Conservation (phyloP, 2,797 vertebrate genomes). For the Phrynocephalus guinanensis region DNA sequence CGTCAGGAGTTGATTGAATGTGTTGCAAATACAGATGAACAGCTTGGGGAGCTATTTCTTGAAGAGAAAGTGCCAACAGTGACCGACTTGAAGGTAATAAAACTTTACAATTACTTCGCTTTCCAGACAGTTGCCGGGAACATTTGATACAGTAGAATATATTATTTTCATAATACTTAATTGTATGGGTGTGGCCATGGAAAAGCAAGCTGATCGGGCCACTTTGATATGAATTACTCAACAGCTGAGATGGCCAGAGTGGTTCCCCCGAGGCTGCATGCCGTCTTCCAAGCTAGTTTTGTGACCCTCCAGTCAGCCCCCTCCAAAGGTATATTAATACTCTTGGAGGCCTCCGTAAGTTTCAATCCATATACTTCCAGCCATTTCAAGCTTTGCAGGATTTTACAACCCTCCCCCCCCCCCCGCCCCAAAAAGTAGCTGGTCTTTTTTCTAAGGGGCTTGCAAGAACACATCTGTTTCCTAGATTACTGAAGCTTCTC, state of each 20-base stretch:
- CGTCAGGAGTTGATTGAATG: conserved; percentile 93
- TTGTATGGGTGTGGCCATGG: not conserved
- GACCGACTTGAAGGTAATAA: conserved; percentile 87
- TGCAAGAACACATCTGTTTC: too few relatives aligned
- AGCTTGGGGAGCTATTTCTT: conserved; percentile 92
- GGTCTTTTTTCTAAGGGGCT: too few relatives aligned
- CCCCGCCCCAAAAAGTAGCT: too few relatives aligned
- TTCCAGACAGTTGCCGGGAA: not conserved
- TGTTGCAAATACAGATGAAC: conserved; percentile 91
- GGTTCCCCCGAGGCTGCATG: too few relatives aligned
- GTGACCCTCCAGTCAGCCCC: not conserved
- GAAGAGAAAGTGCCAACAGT: conserved; percentile 89
- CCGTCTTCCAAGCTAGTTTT: not conserved
- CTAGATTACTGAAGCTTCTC: too few relatives aligned
- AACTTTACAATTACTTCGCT: fast-evolving
- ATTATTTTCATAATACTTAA: not conserved
- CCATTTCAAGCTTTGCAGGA: too few relatives aligned
- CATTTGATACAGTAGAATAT: not conserved
- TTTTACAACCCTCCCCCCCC: too few relatives aligned
- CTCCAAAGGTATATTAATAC: too few relatives aligned
- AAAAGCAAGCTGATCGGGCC: not conserved
- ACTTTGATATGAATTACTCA: not conserved
- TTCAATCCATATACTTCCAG: too few relatives aligned
- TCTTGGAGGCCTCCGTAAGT: too few relatives aligned
- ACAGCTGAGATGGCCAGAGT: not conserved